Evolutionary conservation across 1,140 invertebrate genomes (phyloP), one percentile per base, ranked within the genome.

Genomic region (Ceratina japonica): DNA sequence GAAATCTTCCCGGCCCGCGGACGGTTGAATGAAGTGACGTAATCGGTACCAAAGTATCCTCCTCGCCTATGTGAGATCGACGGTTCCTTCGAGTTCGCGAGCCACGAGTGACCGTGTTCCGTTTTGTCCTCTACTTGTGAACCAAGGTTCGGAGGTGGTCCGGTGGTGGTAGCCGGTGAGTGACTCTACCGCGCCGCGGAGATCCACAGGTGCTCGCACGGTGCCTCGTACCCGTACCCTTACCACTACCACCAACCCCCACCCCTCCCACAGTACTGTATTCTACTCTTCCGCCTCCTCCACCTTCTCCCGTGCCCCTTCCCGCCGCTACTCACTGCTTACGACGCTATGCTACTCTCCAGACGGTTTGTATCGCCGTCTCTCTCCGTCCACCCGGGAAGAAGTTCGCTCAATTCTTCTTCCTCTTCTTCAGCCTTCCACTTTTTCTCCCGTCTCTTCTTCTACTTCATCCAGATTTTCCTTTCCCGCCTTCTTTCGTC

Each of bases 101-200:
- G 62, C 37, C 66, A 65, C 78, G 81, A 51, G 27, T 59, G 63
- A 1, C 22, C 66, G 82, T 83, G 59, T 79, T 71, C 61, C 71
- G 76, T 65, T 24, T 81, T 52, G 75, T 52, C 75, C 64, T 85
- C 65, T 81, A 84, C 27, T 70, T 81, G 71, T 85, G 74, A 72
- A 79, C 82, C 65, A 71, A 84, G 61, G 83, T 85, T 90, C 81
- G 88, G 87, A 85, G 88, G 85, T 85, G 85, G 87, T 90, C 84
- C 87, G 87, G 90, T 91, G 89, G 90, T 92, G 91, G 90, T 91
- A 91, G 90, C 90, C 90, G 91, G 87, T 88, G 91, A 92, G 90
- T 91, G 91, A 92, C 91, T 92, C 91, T 85, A 83, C 80, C 80
- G 81, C 74, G 81, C 59, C 74, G 69, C 74, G 59, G 79, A 90